Conservation (phyloP, 2,113 vertebrate genomes). For the Channa argus region DNA sequence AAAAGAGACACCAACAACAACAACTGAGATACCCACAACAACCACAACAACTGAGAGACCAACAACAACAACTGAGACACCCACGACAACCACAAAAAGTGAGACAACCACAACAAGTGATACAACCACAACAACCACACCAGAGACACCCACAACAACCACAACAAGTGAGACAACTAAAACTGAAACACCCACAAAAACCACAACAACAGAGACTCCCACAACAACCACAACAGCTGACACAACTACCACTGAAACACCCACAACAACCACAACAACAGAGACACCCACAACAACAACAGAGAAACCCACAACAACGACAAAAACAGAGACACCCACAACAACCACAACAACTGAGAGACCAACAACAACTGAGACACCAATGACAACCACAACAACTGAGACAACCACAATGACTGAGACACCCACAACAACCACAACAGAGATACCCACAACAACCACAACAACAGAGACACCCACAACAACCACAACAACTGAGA, state of each 20-base stretch:
- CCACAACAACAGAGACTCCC: background rate
- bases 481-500: too few relatives aligned
- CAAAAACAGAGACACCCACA: too few relatives aligned
- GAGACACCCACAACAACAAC: too few relatives aligned
- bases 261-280: too few relatives aligned
- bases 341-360: background rate
- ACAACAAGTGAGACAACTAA: background rate
- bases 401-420: background rate
- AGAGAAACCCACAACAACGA: too few relatives aligned
- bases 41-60: background rate
- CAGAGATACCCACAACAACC: too few relatives aligned
- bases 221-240: too few relatives aligned
- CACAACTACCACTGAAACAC: too few relatives aligned
- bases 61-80: background rate
- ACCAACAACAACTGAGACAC: background rate
- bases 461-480: background rate
- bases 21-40: background rate
- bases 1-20: background rate
- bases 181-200: background rate
- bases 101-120: too few relatives aligned
- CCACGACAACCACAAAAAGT: background rate
- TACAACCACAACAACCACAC: too few relatives aligned
- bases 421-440: background rate
- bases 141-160: background rate
- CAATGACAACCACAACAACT: constrained; percentile 2